Percentiles rank a stretch among this genome's conserved stretches.
Conservation (phyloP, 2,113 vertebrate genomes). For the Bubo blakistoni region DNA sequence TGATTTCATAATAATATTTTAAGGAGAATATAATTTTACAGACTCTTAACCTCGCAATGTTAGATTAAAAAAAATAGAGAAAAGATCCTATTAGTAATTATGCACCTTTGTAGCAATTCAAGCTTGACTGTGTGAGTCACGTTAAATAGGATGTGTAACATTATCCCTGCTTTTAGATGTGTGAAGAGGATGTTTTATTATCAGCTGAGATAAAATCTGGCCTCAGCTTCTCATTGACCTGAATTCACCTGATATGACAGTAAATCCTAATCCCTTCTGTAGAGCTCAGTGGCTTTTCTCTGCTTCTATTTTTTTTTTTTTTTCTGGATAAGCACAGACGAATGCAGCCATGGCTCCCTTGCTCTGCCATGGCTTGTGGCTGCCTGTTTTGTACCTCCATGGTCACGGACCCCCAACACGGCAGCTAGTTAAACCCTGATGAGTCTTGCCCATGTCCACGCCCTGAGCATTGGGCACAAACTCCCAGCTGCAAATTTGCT, state of each 20-base stretch:
- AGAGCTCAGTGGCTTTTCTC: constrained; percentile 14
- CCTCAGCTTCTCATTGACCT: constrained; percentile 26
- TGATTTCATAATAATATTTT: constrained; percentile 1
- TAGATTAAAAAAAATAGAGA: background rate
- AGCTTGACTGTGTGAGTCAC: background rate
- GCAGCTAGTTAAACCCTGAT: background rate
- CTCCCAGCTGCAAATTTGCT: background rate
- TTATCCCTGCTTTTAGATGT: background rate
- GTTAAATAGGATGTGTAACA: background rate
- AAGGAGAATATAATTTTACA: background rate
- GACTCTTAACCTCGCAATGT: background rate
- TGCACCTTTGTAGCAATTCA: background rate
- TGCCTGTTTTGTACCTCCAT: background rate
- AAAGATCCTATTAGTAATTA: background rate
- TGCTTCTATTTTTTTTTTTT: background rate
- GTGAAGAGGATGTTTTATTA: constrained; percentile 5
- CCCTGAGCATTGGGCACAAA: fast-evolving
- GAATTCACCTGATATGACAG: constrained; percentile 45
- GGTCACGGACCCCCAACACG: fast-evolving
- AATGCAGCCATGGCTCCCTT: background rate
- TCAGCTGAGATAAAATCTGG: constrained; percentile 22
- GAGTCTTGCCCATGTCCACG: fast-evolving
- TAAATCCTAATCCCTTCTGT: constrained; percentile 47
- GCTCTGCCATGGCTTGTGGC: background rate
- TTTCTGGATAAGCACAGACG: background rate